Conservation (phyloP, 2,113 vertebrate species). For the Carassius gibelio region DNA sequence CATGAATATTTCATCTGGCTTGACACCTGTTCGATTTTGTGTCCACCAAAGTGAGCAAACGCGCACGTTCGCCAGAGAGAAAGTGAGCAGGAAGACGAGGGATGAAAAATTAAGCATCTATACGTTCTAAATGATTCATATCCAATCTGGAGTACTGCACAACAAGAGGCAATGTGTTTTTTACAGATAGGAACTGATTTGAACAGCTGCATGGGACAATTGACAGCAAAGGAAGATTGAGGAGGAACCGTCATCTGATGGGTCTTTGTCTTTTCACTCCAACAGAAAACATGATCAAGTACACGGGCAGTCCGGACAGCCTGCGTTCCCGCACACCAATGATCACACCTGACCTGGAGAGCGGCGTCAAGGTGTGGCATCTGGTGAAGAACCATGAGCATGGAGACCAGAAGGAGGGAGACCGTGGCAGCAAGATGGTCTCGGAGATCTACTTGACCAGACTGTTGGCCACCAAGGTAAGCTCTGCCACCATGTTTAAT, state of each 20-base stretch:
- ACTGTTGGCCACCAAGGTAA: conserved; percentile 96
- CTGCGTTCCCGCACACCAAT: conserved; percentile 95
- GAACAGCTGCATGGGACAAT: not conserved
- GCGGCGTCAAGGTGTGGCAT: conserved; percentile 96
- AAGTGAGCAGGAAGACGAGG: conserved; percentile 22
- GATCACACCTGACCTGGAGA: conserved; percentile 97
- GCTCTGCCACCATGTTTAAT: conserved; percentile 4
- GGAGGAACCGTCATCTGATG: not conserved
- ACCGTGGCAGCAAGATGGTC: conserved; percentile 98
- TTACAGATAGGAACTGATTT: not conserved
- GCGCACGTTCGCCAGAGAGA: not conserved
- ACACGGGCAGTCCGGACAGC: conserved; percentile 96
- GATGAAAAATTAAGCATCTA: conserved; percentile 72
- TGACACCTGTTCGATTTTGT: conserved; percentile 75
- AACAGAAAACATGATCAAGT: conserved; percentile 98
- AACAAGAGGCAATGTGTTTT: conserved; percentile 8
- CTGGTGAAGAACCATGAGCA: conserved; percentile 98
- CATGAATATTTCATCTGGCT: conserved; percentile 75
- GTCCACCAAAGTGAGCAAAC: conserved; percentile 55
- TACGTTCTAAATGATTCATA: conserved; percentile 71
- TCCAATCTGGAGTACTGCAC: conserved; percentile 63
- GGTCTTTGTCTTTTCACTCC: conserved; percentile 27
- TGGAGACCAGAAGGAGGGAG: conserved; percentile 96
- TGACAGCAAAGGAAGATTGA: not conserved
- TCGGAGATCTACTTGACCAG: conserved; percentile 98